Evolutionary conservation across 2,888 invertebrate genomes (phyloP).

Genomic region (Cosmia pyralina): DNA sequence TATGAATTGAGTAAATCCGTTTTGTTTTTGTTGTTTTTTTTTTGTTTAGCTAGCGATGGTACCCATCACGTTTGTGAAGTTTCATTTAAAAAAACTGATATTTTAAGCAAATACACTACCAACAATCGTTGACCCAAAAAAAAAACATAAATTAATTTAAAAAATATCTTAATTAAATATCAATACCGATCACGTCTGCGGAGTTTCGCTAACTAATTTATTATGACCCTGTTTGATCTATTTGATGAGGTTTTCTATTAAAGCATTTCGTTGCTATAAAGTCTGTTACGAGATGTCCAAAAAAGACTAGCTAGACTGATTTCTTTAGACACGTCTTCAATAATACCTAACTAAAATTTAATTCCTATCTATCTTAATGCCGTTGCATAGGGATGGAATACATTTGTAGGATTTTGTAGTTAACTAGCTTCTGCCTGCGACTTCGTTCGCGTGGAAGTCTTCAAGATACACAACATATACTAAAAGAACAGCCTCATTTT

Average conservation of each 20-base stretch:
- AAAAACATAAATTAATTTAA: too few species aligned
- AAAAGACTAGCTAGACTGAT: constrained; percentile 58
- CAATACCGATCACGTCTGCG: not conserved
- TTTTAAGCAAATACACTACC: too few species aligned
- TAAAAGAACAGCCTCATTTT: not conserved
- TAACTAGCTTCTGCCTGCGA: not conserved
- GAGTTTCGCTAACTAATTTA: not conserved
- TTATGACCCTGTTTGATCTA: not conserved
- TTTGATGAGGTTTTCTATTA: not conserved
- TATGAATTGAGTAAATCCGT: not conserved
- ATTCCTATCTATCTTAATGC: constrained; percentile 60
- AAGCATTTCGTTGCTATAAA: not conserved
- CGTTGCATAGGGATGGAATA: constrained; percentile 29
- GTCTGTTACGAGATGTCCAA: constrained; percentile 49
- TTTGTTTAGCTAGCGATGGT: too few species aligned
- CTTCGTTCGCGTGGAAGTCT: not conserved
- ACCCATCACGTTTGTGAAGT: too few species aligned
- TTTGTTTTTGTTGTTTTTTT: not conserved
- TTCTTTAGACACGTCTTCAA: constrained; percentile 54
- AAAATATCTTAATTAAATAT: not conserved
- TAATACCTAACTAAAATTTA: constrained; percentile 65
- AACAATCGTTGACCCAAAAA: too few species aligned
- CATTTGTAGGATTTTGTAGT: constrained; percentile 24
- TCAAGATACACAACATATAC: not conserved
- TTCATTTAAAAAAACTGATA: too few species aligned